Conservation (phyloP, 1,140 invertebrate species). For the Sinella curviseta region DNA sequence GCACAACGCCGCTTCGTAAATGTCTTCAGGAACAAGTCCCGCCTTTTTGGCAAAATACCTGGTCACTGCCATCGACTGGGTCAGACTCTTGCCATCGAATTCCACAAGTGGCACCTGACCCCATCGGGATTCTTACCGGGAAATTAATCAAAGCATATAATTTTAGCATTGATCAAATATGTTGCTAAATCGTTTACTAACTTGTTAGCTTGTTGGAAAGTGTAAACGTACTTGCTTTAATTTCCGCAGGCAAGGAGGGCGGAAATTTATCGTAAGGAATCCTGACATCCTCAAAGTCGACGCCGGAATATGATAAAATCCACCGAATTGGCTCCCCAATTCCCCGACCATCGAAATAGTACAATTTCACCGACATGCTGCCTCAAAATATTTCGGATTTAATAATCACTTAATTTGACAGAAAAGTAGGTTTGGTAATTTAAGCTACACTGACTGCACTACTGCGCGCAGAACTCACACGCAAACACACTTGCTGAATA, state of each 20-base stretch:
- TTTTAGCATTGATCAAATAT: no score
- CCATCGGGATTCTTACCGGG: constrained; percentile 25
- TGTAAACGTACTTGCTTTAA: constrained; percentile 7
- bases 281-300: constrained; percentile 71
- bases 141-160: no score
- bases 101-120: constrained; percentile 33
- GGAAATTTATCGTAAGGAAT: background rate
- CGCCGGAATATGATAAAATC: constrained; percentile 67
- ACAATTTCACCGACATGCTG: no score
- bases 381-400: no score
- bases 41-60: constrained; percentile 29
- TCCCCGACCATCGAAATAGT: constrained; percentile 69
- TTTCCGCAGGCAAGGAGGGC: background rate
- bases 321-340: constrained; percentile 72
- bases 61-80: constrained; percentile 30
- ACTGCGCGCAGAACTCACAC: no score
- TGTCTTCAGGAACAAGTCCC: background rate
- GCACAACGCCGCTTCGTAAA: constrained; percentile 29
- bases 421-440: no score
- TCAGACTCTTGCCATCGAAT: constrained; percentile 25
- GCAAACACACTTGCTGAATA: no score
- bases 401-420: no score
- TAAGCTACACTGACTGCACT: no score
- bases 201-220: no score
- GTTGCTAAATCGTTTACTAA: no score